Conservation (phyloP, 2,888 invertebrate genomes). For the Aporophyla lueneburgensis region DNA sequence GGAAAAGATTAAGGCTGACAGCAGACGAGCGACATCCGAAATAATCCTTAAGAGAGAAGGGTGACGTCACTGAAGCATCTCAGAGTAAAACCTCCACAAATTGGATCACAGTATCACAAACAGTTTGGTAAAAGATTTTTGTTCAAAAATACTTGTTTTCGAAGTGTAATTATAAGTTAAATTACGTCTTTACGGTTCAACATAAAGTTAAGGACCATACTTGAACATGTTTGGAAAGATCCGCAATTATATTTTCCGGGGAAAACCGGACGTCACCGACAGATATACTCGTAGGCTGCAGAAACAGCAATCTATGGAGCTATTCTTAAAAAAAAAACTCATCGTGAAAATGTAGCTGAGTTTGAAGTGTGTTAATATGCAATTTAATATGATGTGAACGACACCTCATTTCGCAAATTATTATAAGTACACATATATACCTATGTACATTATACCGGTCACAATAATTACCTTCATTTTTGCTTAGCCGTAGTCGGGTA, state of each 20-base stretch:
- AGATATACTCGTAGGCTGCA: background rate
- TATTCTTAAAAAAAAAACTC: too few relatives aligned
- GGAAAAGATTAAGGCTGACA: conserved; percentile 47
- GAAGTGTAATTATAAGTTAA: conserved; percentile 57
- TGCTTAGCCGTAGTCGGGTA: too few relatives aligned
- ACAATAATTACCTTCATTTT: too few relatives aligned
- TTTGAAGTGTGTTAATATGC: too few relatives aligned
- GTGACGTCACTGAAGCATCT: conserved; percentile 32
- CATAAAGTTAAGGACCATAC: conserved; percentile 38
- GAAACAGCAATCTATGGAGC: background rate
- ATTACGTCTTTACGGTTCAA: conserved; percentile 43
- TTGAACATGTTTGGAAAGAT: background rate
- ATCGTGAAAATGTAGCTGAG: too few relatives aligned
- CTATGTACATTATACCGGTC: too few relatives aligned
- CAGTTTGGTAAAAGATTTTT: conserved; percentile 43
- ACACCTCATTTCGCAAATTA: too few relatives aligned
- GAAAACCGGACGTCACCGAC: background rate
- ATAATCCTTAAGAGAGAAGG: conserved; percentile 31
- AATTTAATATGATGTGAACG: too few relatives aligned
- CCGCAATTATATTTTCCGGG: background rate
- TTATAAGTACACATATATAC: too few relatives aligned
- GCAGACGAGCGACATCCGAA: conserved; percentile 32
- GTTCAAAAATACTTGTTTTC: conserved; percentile 36
- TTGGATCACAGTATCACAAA: conserved; percentile 32
- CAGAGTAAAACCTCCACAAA: conserved; percentile 22